phyloP scores from a whole-genome alignment of 1,140 invertebrate species.

The Euschistus heros region DNA sequence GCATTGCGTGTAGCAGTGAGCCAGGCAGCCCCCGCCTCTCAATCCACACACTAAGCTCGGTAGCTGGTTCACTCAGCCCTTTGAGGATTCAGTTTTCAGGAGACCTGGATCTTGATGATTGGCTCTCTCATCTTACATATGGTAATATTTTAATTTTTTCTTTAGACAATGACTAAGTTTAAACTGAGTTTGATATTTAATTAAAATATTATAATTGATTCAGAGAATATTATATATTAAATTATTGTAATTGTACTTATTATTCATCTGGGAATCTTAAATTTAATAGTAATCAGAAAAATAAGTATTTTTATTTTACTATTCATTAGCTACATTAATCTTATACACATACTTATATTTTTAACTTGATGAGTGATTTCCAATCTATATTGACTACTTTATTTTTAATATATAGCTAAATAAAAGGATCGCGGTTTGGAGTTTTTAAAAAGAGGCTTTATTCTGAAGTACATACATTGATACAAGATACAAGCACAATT shows the following conservation, averaged over 20 bases:
- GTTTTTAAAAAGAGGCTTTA: too few relatives aligned
- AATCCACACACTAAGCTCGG: constrained; percentile 54
- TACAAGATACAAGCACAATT: too few relatives aligned
- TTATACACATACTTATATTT: too few relatives aligned
- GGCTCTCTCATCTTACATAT: constrained; percentile 63
- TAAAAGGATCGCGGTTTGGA: too few relatives aligned
- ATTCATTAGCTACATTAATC: too few relatives aligned
- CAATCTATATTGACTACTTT: too few relatives aligned
- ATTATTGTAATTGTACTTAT: neutral
- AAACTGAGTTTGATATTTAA: too few relatives aligned
- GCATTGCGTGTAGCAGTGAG: constrained; percentile 61
- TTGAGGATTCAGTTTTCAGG: constrained; percentile 62
- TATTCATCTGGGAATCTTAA: neutral
- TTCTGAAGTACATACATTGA: too few relatives aligned
- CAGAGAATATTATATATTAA: neutral
- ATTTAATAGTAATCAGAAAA: neutral
- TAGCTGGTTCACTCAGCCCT: constrained; percentile 35
- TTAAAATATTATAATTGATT: neutral
- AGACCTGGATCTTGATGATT: constrained; percentile 76
- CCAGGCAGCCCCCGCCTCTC: constrained; percentile 60
- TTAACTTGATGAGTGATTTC: too few relatives aligned
- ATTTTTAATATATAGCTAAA: too few relatives aligned
- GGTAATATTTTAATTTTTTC: constrained; percentile 34
- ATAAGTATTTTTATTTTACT: neutral
- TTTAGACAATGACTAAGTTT: too few relatives aligned